Base-by-base conservation (phyloP, 2,888 invertebrate species). In the Sminthurides aquaticus region DNA sequence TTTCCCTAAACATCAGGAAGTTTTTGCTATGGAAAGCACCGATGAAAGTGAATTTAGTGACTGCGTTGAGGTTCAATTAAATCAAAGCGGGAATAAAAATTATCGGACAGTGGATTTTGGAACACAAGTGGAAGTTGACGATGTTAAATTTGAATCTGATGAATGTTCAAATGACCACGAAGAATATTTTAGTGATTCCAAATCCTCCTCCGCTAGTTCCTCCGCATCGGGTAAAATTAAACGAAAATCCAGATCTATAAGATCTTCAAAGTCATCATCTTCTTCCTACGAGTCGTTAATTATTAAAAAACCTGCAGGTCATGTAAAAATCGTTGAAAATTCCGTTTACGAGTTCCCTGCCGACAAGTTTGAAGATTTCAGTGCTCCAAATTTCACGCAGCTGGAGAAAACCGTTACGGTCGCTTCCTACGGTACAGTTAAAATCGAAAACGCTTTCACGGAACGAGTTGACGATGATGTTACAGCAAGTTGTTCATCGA, bases 201-300 rank as follows among this genome's bases (percentile, higher is more conserved):
- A 52, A 22, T 18, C 52, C 5, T 52, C 52, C 22, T 8, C 3
- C 20, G 20, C 18, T 5, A 22, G 5, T 8, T 5, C 18, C 3
- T 8, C 8, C 11, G 43, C 8, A 8, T 18, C 8, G 18, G 18
- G 18, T 43, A 2, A 25, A 22, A 5, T 52, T 5, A 52, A 5
- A 22, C 20, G 5, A 5, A 8, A 20, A 20, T 22, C 52, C 20
- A 15, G 20, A 20, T 20, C 20, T 5, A 18, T 5, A 5, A 8
- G 20, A 20, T 20, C 20, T 22, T 52, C 52, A 5, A 52, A 52
- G 54, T 48, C 57, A 3, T 59, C 62, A 3, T 64, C 66, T 18
- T 70, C 69, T 8, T 71, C 71, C 1, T 71, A 71, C 26, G 70
- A 70, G 25, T 71, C 70, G 22, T 49, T 71, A 15, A 57, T 65